These are phyloP conservation scores for Oryzias sinensis DNA, from an alignment of 2,797 vertebrate species.

Conservation along the genomic window DNA sequence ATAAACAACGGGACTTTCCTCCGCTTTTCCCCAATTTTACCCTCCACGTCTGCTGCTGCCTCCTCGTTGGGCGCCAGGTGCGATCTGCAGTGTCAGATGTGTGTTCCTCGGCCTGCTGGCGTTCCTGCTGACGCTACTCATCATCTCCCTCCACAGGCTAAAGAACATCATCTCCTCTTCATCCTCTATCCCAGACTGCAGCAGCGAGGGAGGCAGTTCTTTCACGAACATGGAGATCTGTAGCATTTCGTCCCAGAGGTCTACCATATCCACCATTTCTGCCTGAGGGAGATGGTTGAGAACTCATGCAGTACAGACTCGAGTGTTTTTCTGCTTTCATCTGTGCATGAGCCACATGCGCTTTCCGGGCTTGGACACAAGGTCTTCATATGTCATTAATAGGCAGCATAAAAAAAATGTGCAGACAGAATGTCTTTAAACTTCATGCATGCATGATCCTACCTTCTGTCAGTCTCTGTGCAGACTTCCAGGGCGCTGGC, in stretches of 20 bases:
- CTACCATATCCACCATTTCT: constrained; percentile 85
- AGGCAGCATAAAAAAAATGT: constrained; percentile 22
- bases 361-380: constrained; percentile 1
- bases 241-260: constrained; percentile 90
- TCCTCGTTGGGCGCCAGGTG: constrained; percentile 66
- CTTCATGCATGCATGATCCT: constrained; percentile 23
- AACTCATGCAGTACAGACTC: not conserved
- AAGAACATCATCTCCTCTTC: constrained; percentile 97
- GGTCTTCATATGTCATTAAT: constrained; percentile 4
- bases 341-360: constrained; percentile 8
- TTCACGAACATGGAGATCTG: constrained; percentile 98
- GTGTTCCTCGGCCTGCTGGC: constrained; percentile 92
- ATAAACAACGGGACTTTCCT: constrained; percentile 86
- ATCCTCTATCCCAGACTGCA: constrained; percentile 89
- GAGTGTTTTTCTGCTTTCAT: not conserved
- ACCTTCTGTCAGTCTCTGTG: not conserved
- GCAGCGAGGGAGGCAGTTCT: constrained; percentile 85
- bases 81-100: constrained; percentile 94
- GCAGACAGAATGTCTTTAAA: constrained; percentile 2
- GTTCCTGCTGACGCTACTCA: constrained; percentile 90
- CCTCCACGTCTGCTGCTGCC: constrained; percentile 84
- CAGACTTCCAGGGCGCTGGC: not conserved
- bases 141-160: constrained; percentile 94
- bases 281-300: constrained; percentile 43
- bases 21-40: constrained; percentile 85